Conservation (phyloP, 1,140 invertebrate species). For the Ylistrum balloti region DNA sequence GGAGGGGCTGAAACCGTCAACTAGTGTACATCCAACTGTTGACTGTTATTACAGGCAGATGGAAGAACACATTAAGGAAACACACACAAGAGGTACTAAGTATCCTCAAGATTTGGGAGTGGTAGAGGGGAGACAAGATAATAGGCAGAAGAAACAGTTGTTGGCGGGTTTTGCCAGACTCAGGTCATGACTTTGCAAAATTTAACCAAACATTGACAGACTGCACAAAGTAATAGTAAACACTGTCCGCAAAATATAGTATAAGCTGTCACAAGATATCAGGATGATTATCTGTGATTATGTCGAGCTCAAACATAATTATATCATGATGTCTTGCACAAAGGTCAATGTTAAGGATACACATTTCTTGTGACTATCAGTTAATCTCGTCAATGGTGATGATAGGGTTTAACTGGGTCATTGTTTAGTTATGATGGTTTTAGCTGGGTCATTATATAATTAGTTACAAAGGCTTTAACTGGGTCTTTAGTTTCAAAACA, state of each 20-base stretch:
- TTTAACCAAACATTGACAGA: neutral
- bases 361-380: neutral
- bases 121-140: neutral
- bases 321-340: neutral
- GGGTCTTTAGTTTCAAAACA: no score
- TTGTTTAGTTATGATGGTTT: neutral
- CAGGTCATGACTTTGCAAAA: slow-evolving; percentile 27
- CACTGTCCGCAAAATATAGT: neutral
- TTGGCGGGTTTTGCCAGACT: neutral
- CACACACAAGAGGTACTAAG: slow-evolving; percentile 14
- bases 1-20: neutral
- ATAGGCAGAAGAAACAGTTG: neutral
- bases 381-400: neutral
- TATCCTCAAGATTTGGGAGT: neutral
- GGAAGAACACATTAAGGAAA: slow-evolving; percentile 1
- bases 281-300: neutral
- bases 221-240: neutral
- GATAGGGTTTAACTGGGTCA: neutral
- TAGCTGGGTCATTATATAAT: neutral
- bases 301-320: neutral
- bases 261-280: neutral
- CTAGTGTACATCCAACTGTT: slow-evolving; percentile 4
- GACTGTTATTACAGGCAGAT: slow-evolving; percentile 33
- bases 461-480: neutral
- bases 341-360: neutral